phyloP scores from a whole-genome alignment of 2,888 invertebrate genomes.

The Dynastes tityus region DNA sequence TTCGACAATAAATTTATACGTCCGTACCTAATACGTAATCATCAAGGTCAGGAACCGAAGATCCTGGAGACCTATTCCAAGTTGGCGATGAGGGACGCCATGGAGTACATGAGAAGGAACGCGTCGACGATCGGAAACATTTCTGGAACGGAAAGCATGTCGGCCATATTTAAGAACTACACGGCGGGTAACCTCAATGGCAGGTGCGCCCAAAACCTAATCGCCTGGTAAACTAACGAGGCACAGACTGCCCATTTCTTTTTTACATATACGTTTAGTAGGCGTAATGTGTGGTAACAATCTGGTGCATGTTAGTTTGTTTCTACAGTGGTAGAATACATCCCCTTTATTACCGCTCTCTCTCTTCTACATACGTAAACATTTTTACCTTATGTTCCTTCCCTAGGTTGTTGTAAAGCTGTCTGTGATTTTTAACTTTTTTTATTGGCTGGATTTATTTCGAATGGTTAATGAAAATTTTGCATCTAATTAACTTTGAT shows the following conservation, averaged over 20 bases:
- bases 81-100: conserved; percentile 93
- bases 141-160: conserved; percentile 92
- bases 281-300: conserved; percentile 3
- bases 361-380: background rate
- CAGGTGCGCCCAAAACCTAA: conserved; percentile 79
- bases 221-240: conserved; percentile 73
- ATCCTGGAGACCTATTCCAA: conserved; percentile 96
- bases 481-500: background rate
- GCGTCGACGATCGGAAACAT: conserved; percentile 91
- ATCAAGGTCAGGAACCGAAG: conserved; percentile 92
- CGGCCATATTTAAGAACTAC: conserved; percentile 91
- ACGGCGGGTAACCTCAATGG: conserved; percentile 88
- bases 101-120: conserved; percentile 91
- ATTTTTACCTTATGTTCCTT: background rate
- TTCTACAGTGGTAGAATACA: background rate
- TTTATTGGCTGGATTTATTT: conserved; percentile 6
- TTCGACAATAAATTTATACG: conserved; percentile 96
- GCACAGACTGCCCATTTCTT: conserved; percentile 64
- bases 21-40: conserved; percentile 88
- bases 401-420: conserved; percentile 30
- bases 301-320: conserved; percentile 40
- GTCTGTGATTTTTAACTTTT: conserved; percentile 19
- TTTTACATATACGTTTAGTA: conserved; percentile 16
- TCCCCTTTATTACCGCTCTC: background rate
- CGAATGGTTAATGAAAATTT: background rate